These are phyloP conservation scores for Leptinotarsa tumamoca DNA, from an alignment of 2,888 invertebrate genomes.

Conservation along the genomic window DNA sequence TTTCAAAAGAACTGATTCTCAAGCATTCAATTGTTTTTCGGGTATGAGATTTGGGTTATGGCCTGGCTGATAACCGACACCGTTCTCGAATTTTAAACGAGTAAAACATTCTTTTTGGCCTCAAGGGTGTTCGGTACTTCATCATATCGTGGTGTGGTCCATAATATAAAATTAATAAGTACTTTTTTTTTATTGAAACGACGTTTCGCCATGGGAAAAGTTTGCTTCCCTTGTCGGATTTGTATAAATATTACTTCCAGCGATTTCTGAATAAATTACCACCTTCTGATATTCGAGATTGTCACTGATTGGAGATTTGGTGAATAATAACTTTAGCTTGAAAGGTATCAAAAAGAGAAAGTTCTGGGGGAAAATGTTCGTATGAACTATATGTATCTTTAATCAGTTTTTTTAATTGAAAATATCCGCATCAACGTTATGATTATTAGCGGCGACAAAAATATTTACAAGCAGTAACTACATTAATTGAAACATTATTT, in stretches of 20 bases:
- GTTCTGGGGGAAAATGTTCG: too few relatives aligned
- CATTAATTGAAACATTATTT: too few relatives aligned
- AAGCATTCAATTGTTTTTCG: conserved; percentile 33
- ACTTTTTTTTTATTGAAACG: conserved; percentile 11
- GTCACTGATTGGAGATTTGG: too few relatives aligned
- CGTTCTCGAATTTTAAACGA: conserved; percentile 14
- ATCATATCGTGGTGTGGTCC: conserved; percentile 24
- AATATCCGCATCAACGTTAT: too few relatives aligned
- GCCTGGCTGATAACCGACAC: conserved; percentile 20
- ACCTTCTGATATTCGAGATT: too few relatives aligned
- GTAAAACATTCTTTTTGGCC: conserved; percentile 5
- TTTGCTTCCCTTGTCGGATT: neutral
- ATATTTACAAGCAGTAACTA: too few relatives aligned
- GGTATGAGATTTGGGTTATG: conserved; percentile 32
- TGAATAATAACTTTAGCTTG: too few relatives aligned
- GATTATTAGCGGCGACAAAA: too few relatives aligned
- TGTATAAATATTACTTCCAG: neutral
- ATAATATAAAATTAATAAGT: conserved; percentile 20
- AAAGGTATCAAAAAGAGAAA: too few relatives aligned
- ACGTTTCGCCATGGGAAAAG: neutral
- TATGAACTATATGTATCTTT: too few relatives aligned
- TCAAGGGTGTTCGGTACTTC: conserved; percentile 4
- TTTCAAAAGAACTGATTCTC: conserved; percentile 22
- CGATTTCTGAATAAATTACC: too few relatives aligned
- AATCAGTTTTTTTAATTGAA: too few relatives aligned